phyloP scores from a whole-genome alignment of 2,797 vertebrate species.

The Crax fasciolata region DNA sequence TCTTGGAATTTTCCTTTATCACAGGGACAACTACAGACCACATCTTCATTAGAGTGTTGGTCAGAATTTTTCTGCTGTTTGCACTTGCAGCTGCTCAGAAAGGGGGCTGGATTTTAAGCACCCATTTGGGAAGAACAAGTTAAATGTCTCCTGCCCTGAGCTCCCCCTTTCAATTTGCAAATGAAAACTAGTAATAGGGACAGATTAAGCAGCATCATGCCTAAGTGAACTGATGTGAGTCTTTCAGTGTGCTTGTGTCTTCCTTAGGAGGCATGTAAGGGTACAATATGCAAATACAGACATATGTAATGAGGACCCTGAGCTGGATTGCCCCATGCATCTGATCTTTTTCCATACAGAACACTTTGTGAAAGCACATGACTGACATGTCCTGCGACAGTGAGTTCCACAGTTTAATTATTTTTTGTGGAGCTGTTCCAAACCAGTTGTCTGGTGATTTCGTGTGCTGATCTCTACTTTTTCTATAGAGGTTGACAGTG shows the following conservation, averaged over 20 bases:
- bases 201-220: constrained; percentile 44
- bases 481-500: neutral
- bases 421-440: neutral
- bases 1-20: constrained; percentile 26
- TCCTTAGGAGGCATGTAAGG: neutral
- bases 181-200: constrained; percentile 28
- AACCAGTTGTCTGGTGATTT: neutral
- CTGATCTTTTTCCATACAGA: neutral
- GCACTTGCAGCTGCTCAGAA: neutral
- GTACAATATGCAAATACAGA: neutral
- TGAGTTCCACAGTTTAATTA: neutral
- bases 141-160: neutral
- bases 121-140: constrained; percentile 16
- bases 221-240: neutral
- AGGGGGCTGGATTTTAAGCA: constrained; percentile 24
- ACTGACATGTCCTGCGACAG: neutral
- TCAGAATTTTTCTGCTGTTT: constrained; percentile 30
- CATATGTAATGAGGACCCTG: neutral
- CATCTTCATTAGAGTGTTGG: neutral
- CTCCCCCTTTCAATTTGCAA: constrained; percentile 36
- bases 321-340: neutral
- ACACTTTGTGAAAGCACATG: neutral
- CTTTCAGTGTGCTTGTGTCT: neutral
- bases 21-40: neutral
- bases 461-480: neutral